Evolutionary conservation across 2,888 invertebrate species (phyloP).

Genomic region (Sphaerophoria rueppellii): DNA sequence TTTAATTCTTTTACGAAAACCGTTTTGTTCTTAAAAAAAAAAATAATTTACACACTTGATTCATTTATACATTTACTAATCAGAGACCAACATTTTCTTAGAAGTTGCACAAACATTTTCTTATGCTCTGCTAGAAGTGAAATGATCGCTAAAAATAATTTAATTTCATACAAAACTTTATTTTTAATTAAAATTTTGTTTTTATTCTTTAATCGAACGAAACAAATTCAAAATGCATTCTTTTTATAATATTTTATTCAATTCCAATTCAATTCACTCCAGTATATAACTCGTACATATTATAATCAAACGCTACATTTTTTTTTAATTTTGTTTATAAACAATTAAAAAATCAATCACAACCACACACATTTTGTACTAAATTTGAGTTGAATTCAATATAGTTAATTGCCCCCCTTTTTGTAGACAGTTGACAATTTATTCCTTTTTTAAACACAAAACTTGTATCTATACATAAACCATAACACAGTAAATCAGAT

Average conservation of each 20-base stretch:
- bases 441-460: neutral
- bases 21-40: conserved; percentile 50
- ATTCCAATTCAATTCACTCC: conserved; percentile 58
- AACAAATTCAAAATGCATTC: conserved; percentile 56
- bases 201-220: conserved; percentile 11
- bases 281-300: conserved; percentile 36
- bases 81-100: conserved; percentile 49
- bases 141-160: conserved; percentile 72
- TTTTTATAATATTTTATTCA: conserved; percentile 43
- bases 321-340: neutral
- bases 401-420: conserved; percentile 41
- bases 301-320: conserved; percentile 51
- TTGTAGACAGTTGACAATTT: conserved; percentile 65
- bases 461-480: conserved; percentile 53
- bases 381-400: conserved; percentile 25
- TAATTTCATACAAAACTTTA: conserved; percentile 3
- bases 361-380: conserved; percentile 49
- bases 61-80: conserved; percentile 22
- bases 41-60: neutral
- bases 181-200: neutral
- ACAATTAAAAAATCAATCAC: conserved; percentile 18
- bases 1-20: conserved; percentile 52
- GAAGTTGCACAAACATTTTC: conserved; percentile 69
- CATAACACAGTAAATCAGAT: conserved; percentile 54
- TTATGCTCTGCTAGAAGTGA: conserved; percentile 72